Base-by-base conservation (phyloP, 2,113 vertebrate species). In the Pitta sordida region DNA sequence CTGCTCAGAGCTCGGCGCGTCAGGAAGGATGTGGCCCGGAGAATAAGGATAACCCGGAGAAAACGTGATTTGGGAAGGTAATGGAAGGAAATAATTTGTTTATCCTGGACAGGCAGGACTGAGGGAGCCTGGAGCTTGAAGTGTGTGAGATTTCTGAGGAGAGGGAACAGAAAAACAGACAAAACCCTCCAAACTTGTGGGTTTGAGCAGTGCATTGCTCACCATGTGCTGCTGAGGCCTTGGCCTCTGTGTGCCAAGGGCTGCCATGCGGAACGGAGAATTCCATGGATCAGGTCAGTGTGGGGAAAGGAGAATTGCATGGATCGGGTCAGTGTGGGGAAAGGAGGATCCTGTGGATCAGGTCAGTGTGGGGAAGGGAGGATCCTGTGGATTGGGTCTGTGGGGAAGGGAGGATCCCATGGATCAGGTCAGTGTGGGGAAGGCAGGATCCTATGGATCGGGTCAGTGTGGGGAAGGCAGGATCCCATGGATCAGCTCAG, bases 221-320 rank as follows among this genome's bases (percentile, higher is more conserved):
- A 11, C 39, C 9, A 1, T 8, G 34, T 3, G 0, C n/a, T 29
- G 26, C 8, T 0, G 1, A 26, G 67, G 78, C 15, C 43, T 32
- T 27, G 13, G 11, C 19, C 39, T 43, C 36, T 2, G 0, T 26
- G 0, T 0, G 1, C 24, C 4, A 13, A 14, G 3, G 1, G 37
- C 63, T 69, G 46, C 75, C 6, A 0, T 1, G 23, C 53, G 83
- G 17, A 60, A 51, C 39, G 62, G 65, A 16, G 22, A 29, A 46
- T 46, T 20, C 44, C 44, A 46, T 10, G 44, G 43, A 44, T 44
- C 43, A 18, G 18, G 17, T 19, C 43, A 44, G 43, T 18, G 6
- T 1, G 26, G 58, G 83, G 19, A 64, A 52, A 39, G 65, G 65
- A 16, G 22, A 29, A 46, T 46, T 20, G 19, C 44, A 46, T 10